Evolutionary conservation across 2,797 vertebrate genomes (phyloP), one percentile per base, ranked within the genome.

Genomic region (Coregonus ussuriensis): DNA sequence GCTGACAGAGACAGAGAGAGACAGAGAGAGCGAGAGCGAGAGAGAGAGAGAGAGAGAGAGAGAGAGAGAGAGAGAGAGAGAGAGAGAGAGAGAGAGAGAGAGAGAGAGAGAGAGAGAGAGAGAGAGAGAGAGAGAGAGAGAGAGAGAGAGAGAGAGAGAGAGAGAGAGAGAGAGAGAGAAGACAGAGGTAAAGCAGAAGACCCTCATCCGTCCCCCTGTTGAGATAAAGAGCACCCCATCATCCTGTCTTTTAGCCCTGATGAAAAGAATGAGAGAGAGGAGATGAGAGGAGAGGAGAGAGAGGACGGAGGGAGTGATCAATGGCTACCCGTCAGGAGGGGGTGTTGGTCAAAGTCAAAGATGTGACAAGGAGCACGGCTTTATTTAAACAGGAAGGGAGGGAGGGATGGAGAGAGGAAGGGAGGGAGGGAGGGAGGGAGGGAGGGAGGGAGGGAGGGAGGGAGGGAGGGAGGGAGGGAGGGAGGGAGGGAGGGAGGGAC

Each of bases 221-320:
- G 82, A 88, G 82, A 86, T 89, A 86, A 88, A 85, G 72, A 75
- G 77, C 33, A 0, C 41, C 82, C 76, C 41, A 1, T 76, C 83
- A 63, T 74, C 77, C 73, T 33, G 73, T 67, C 77, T 75, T 80
- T 81, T 70, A 78, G 75, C 69, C 15, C 2, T 18, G 53, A 75
- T 84, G 80, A 88, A 82, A 85, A 79, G 71, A 74, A 78, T 75
- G 83, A 81, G 77, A 56, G 74, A 82, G 74, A 83, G 71, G 15
- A 11, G 41, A 25, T 0, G 62, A 65, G 4, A 29, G 21, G n/a
- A 62, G 21, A 15, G 59, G 18, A 21, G 33, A 21, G 15, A 21
- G 59, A 62, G 59, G 62, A 65, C 1, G 11, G 63, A 66, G 25
- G 63, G 76, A 81, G 72, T 33, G 13, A 54, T 71, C 47, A 47